A percentile compares a stretch with the other conserved stretches of the same genome.
Conservation (phyloP, 2,797 vertebrate species). For the Pygocentrus nattereri region DNA sequence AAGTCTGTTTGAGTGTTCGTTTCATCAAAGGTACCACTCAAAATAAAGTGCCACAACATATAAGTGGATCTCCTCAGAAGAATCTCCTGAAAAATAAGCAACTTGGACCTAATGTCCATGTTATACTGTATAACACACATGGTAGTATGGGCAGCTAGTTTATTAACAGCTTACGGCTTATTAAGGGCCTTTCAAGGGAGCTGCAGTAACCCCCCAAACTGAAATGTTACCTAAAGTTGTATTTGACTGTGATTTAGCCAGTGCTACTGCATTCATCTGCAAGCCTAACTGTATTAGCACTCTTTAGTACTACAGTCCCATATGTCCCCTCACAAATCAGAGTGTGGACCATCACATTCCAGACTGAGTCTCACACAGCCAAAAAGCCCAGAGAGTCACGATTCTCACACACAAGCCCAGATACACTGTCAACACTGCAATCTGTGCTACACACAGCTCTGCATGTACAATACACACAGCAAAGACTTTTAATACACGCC, state of each 20-base stretch:
- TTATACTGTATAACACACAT: too few species aligned
- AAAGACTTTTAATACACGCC: constrained; percentile 76
- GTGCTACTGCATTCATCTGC: neutral
- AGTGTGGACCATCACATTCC: constrained; percentile 90
- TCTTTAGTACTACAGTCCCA: constrained; percentile 73
- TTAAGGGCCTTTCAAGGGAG: too few species aligned
- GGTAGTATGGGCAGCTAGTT: too few species aligned
- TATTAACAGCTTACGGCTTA: too few species aligned
- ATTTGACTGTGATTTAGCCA: neutral
- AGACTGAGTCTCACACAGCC: constrained; percentile 89
- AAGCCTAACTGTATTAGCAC: constrained; percentile 30
- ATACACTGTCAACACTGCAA: constrained; percentile 92
- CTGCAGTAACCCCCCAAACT: too few species aligned
- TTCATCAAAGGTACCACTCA: too few species aligned
- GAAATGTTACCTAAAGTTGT: neutral
- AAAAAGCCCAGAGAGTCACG: constrained; percentile 85
- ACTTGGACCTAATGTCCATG: too few species aligned
- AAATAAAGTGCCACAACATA: too few species aligned
- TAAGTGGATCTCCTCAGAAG: too few species aligned
- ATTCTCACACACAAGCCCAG: constrained; percentile 85
- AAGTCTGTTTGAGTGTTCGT: too few species aligned
- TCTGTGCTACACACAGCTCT: constrained; percentile 78
- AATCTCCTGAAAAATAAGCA: too few species aligned
- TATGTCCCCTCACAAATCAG: constrained; percentile 89
- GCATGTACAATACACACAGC: constrained; percentile 79